phyloP scores from a whole-genome alignment of 2,888 invertebrate species.

The Colostygia pectinataria region DNA sequence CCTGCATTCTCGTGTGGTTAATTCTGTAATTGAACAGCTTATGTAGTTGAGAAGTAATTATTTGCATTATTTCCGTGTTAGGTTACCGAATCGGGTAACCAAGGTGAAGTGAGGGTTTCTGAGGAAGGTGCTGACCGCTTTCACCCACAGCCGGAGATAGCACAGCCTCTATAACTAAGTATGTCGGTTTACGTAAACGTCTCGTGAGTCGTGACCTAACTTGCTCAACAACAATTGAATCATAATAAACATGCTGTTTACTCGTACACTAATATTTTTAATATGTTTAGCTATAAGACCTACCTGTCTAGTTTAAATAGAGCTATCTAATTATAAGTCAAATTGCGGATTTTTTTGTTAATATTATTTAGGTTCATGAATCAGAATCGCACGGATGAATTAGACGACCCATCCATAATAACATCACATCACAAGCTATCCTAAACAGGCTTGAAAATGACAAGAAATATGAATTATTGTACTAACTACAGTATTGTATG shows the following conservation, averaged over 20 bases:
- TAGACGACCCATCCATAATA: too few relatives aligned
- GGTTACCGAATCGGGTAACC: conserved; percentile 52
- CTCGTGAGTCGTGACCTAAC: conserved; percentile 48
- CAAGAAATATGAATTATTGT: too few relatives aligned
- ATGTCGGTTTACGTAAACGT: conserved; percentile 46
- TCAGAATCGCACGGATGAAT: too few relatives aligned
- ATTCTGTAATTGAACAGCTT: conserved; percentile 18
- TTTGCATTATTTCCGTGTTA: conserved; percentile 37
- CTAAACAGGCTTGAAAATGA: neutral
- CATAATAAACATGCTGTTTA: too few relatives aligned
- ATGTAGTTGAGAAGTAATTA: conserved; percentile 6
- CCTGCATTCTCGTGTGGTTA: conserved; percentile 14
- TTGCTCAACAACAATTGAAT: conserved; percentile 1
- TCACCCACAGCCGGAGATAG: conserved; percentile 48
- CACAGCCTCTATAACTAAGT: conserved; percentile 28
- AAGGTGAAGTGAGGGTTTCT: conserved; percentile 51
- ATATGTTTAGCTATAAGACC: too few relatives aligned
- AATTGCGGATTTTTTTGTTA: too few relatives aligned
- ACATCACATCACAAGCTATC: too few relatives aligned
- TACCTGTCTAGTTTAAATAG: too few relatives aligned
- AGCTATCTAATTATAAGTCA: too few relatives aligned
- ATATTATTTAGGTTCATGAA: too few relatives aligned
- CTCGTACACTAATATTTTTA: too few relatives aligned
- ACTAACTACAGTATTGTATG: too few relatives aligned
- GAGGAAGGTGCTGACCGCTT: conserved; percentile 48